A percentile compares a stretch with the other conserved stretches of the same genome.
These are phyloP conservation scores for Psammodynastes pulverulentus DNA, from an alignment of 2,113 vertebrate species.

Conservation along the genomic window DNA sequence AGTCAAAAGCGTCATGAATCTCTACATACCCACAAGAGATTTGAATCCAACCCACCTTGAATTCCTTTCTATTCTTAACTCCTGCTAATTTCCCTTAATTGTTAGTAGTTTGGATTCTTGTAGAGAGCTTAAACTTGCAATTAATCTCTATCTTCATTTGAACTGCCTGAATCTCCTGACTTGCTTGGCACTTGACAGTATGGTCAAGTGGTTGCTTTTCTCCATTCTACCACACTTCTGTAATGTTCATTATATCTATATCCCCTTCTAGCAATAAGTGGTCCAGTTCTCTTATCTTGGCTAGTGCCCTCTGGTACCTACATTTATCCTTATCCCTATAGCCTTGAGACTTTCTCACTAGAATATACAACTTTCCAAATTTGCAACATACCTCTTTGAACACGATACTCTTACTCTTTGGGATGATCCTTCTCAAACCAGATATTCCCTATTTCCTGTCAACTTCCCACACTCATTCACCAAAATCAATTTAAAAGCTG, in stretches of 20 bases:
- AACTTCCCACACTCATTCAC: background rate
- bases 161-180: background rate
- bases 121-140: background rate
- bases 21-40: background rate
- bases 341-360: background rate
- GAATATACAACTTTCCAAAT: background rate
- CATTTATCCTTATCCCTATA: background rate
- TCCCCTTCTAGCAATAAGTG: background rate
- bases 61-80: background rate
- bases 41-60: background rate
- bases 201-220: background rate
- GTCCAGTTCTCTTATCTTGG: background rate
- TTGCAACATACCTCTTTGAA: background rate
- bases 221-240: background rate
- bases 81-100: background rate
- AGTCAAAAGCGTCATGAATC: background rate
- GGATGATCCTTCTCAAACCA: background rate
- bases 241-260: background rate
- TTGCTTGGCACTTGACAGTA: background rate
- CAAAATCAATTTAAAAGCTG: background rate
- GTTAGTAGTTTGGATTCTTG: background rate
- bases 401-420: background rate
- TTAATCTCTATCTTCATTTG: background rate
- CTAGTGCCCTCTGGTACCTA: background rate
- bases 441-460: background rate